A percentile compares a stretch with the other conserved stretches of the same genome.
phyloP scores from a whole-genome alignment of 1,140 invertebrate genomes.

The Drosophila kikkawai region DNA sequence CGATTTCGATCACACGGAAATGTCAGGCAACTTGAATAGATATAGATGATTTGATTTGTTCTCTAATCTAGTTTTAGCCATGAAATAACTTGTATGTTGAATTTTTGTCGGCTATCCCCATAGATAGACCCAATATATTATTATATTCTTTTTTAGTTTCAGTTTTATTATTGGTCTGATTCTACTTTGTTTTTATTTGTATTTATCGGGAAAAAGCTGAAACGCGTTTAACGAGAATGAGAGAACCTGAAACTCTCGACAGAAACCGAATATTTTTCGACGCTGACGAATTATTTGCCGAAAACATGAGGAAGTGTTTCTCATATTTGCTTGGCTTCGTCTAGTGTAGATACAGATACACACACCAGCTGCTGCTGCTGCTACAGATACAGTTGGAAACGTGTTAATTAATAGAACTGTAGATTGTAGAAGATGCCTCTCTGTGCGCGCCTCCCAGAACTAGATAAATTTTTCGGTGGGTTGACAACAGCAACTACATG shows the following conservation, averaged over 20 bases:
- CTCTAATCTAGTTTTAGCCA: constrained; percentile 29
- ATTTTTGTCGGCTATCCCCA: background rate
- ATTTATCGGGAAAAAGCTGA: constrained; percentile 24
- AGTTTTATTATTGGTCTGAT: background rate
- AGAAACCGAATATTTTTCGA: constrained; percentile 20
- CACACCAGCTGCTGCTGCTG: constrained; percentile 10
- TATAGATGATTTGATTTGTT: constrained; percentile 26
- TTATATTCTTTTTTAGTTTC: background rate
- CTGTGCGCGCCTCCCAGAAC: background rate
- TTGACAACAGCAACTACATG: constrained; percentile 15
- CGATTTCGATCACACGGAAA: constrained; percentile 28
- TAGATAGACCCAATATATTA: constrained; percentile 5
- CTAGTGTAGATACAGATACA: constrained; percentile 28
- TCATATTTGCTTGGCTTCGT: constrained; percentile 24
- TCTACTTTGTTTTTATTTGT: constrained; percentile 14
- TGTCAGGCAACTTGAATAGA: constrained; percentile 23
- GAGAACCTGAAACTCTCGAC: constrained; percentile 17
- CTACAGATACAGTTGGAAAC: constrained; percentile 28
- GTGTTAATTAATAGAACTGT: constrained; percentile 48
- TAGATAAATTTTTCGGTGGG: constrained; percentile 20
- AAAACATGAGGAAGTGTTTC: constrained; percentile 57
- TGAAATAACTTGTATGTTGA: background rate
- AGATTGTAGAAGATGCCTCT: constrained; percentile 29
- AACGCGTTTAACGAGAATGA: constrained; percentile 33
- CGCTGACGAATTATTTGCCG: constrained; percentile 46